These are phyloP conservation scores for Hesperophylax magnus DNA, from an alignment of 1,140 invertebrate genomes.

Conservation along the genomic window DNA sequence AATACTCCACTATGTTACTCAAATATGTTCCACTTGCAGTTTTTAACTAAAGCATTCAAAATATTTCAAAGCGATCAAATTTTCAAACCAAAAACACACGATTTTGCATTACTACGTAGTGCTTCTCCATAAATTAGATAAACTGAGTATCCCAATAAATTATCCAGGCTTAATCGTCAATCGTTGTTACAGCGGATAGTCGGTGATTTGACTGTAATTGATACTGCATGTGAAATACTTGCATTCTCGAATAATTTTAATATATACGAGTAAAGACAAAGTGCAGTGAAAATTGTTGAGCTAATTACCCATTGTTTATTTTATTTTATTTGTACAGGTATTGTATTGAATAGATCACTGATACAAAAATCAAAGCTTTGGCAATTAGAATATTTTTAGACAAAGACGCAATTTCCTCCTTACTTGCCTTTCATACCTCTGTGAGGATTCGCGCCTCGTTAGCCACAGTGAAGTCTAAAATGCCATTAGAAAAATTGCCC, in stretches of 20 bases:
- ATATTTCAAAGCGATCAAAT: no score
- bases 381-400: no score
- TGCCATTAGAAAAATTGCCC: constrained; percentile 31
- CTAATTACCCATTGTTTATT: neutral
- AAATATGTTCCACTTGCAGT: no score
- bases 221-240: neutral
- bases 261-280: neutral
- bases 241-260: neutral
- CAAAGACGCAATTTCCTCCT: constrained; percentile 23
- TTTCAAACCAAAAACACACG: no score
- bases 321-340: neutral
- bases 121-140: no score
- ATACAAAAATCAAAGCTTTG: neutral
- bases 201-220: no score
- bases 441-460: constrained; percentile 35
- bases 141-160: no score
- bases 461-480: constrained; percentile 24
- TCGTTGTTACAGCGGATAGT: no score
- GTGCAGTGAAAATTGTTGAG: neutral
- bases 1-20: no score
- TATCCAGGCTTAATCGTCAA: no score
- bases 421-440: neutral
- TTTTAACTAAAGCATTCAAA: no score
- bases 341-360: neutral
- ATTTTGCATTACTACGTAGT: no score